Evolutionary conservation across 2,888 invertebrate species (phyloP).

Genomic region (Tipula lateralis): DNA sequence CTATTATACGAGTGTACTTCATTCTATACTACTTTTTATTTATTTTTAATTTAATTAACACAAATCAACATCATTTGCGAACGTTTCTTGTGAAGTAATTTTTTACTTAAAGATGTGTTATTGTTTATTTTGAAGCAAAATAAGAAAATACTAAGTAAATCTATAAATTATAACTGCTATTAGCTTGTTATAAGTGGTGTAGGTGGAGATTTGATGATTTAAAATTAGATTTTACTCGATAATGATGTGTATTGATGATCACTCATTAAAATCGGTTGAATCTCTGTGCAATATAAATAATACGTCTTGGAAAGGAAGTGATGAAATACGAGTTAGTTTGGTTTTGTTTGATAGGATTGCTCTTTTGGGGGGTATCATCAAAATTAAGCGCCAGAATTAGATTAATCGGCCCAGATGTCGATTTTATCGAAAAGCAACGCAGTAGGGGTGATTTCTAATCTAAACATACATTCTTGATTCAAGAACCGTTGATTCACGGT

Average conservation of each 20-base stretch:
- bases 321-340: not conserved
- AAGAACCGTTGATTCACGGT: too few species aligned
- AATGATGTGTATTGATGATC: not conserved
- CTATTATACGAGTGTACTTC: not conserved
- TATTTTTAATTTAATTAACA: constrained; percentile 19
- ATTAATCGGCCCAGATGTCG: too few species aligned
- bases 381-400: too few species aligned
- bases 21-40: not conserved
- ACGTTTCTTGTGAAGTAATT: not conserved
- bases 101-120: not conserved
- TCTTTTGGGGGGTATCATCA: too few species aligned
- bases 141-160: not conserved
- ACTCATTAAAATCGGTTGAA: not conserved
- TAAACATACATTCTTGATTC: too few species aligned
- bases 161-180: constrained; percentile 19
- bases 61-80: not conserved
- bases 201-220: not conserved
- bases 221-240: not conserved
- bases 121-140: not conserved
- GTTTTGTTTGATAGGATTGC: not conserved
- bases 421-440: too few species aligned
- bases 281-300: too few species aligned
- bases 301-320: too few species aligned
- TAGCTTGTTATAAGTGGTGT: not conserved
- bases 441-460: too few species aligned